A percentile compares a stretch with the other conserved stretches of the same genome.
Evolutionary conservation across 2,888 invertebrate species (phyloP).

Genomic region (Drosophila quasianomalipes): DNA sequence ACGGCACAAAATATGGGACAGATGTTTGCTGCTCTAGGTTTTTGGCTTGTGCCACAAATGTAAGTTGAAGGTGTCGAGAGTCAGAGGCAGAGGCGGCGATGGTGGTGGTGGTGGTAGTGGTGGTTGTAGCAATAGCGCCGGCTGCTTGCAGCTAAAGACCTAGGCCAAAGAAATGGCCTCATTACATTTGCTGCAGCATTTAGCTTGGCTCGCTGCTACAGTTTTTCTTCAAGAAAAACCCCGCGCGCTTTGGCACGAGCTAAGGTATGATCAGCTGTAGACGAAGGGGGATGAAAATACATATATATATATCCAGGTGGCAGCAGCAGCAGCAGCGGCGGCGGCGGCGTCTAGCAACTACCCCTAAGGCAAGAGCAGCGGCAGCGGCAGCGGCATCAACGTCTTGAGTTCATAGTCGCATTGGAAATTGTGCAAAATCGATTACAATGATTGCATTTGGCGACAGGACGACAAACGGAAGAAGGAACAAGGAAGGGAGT

Average conservation of each 20-base stretch:
- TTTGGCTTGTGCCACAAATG: constrained; percentile 74
- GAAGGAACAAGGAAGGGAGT: constrained; percentile 49
- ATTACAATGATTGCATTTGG: constrained; percentile 81
- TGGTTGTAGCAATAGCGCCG: constrained; percentile 64
- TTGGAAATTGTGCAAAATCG: constrained; percentile 81
- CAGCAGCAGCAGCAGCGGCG: constrained; percentile 52
- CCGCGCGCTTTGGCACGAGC: constrained; percentile 80
- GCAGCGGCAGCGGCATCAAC: constrained; percentile 13
- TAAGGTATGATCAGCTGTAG: constrained; percentile 74
- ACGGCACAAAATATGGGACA: constrained; percentile 78
- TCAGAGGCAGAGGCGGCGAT: constrained; percentile 29
- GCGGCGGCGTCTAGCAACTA: constrained; percentile 62
- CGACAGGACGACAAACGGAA: constrained; percentile 68
- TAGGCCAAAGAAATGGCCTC: constrained; percentile 45
- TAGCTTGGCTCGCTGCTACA: constrained; percentile 67
- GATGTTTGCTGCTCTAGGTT: constrained; percentile 58
- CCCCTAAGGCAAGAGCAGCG: constrained; percentile 49
- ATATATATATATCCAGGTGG: constrained; percentile 59
- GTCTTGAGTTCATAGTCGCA: constrained; percentile 70
- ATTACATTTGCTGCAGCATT: constrained; percentile 75
- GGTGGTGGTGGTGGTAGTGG: constrained; percentile 34
- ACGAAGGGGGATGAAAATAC: constrained; percentile 72
- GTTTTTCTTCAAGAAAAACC: constrained; percentile 68
- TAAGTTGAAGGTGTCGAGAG: constrained; percentile 74
- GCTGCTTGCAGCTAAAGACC: constrained; percentile 53